Evolutionary conservation across 2,888 invertebrate genomes (phyloP).

Genomic region (Iphiclides podalirius): DNA sequence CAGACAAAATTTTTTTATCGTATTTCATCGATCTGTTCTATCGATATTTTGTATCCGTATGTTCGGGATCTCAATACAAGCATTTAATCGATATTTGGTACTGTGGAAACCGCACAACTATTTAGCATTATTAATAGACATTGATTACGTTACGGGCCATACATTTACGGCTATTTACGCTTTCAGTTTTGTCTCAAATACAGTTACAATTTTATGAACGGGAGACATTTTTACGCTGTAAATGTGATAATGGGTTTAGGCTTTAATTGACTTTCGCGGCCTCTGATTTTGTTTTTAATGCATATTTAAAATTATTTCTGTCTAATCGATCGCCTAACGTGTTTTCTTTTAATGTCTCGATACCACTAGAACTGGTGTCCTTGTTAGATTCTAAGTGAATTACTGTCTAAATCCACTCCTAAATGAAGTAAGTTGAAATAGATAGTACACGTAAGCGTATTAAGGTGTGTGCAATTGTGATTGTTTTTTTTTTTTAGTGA

Average conservation of each 20-base stretch:
- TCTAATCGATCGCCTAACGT: conserved; percentile 26
- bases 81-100: conserved; percentile 32
- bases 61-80: background rate
- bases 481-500: conserved; percentile 42
- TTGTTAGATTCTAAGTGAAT: conserved; percentile 59
- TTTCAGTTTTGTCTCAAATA: conserved; percentile 39
- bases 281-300: conserved; percentile 31
- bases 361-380: conserved; percentile 32
- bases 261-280: conserved; percentile 63
- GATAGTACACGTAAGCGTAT: conserved; percentile 53
- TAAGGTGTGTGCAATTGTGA: conserved; percentile 73
- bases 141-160: conserved; percentile 37
- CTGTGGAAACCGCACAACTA: conserved; percentile 64
- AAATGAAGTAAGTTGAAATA: conserved; percentile 54
- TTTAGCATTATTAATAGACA: conserved; percentile 40
- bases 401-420: conserved; percentile 75
- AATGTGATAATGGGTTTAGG: conserved; percentile 71
- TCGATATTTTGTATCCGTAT: background rate
- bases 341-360: conserved; percentile 11
- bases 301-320: conserved; percentile 22
- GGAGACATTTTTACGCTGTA: conserved; percentile 55
- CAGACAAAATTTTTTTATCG: background rate
- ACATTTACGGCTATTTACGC: conserved; percentile 20
- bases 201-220: conserved; percentile 28
- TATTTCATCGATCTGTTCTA: background rate